Evolutionary conservation across 2,113 vertebrate genomes (phyloP), one percentile per base, ranked within the genome.

Genomic region (Bucco capensis): DNA sequence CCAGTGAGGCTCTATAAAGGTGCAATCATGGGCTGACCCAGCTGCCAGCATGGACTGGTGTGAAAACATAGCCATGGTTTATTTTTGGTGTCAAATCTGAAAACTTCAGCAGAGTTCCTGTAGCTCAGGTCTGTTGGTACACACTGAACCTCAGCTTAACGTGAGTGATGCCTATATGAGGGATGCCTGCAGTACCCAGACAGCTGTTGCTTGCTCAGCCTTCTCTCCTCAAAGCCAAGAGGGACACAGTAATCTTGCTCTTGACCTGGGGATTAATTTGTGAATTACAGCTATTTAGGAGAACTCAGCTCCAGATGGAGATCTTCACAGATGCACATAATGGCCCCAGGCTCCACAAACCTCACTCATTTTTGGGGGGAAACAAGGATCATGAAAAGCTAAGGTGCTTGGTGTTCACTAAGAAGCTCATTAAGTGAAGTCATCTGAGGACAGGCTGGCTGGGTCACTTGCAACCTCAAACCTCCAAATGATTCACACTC

Each of bases 91-190:
- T 13, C 37, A 35, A 11, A 80, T 19, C 35, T 70, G 75, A 31
- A 24, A 30, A 18, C 15, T 16, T 35, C 64, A 35, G 37, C 2
- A 18, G 57, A 12, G 24, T 12, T 75, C 19, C 70, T 51, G 31
- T 0, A 76, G 30, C 44, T 81, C 19, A 9, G 35, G n/a, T 30
- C 5, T 10, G 44, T 35, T n/a, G 0, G 0, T 1, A 2, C 13
- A 11, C 0, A 0, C 42, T 70, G 44, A 8, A 4, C 27, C 50
- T 51, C 50, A 28, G 25, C 14, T 28, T 51, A 27, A 24, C 1
- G 7, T 12, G 19, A 72, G 53, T 0, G 1, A 9, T 24, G 22
- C 31, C 14, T 23, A 19, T 38, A 21, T 8, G 31, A 76, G 35
- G 35, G 66, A 30, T n/a, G 24, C 11, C 42, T 71, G 58, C 51